Evolutionary conservation across 2,797 vertebrate species (phyloP).

Genomic region (Meriones psammophilus): DNA sequence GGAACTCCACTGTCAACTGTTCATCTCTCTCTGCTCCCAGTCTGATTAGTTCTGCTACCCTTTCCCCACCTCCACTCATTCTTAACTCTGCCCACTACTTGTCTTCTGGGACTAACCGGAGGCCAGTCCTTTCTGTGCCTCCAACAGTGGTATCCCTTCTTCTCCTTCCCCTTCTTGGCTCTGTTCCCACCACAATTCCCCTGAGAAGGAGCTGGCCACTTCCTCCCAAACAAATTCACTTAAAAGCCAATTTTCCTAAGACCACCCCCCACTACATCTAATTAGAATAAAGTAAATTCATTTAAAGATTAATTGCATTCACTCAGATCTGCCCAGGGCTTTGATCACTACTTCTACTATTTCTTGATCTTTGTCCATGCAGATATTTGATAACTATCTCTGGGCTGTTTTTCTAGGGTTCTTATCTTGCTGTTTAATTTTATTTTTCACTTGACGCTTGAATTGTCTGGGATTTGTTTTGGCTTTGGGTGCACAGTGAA

Average conservation of each 20-base stretch:
- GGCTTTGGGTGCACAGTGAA: conserved; percentile 47
- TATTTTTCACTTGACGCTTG: conserved; percentile 11
- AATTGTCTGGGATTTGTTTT: conserved; percentile 55
- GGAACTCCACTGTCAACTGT: not conserved
- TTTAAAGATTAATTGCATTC: conserved; percentile 56
- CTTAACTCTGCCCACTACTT: not conserved
- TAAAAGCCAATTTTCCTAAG: conserved; percentile 54
- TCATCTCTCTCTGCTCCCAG: not conserved
- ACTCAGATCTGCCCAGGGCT: not conserved
- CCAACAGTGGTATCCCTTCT: not conserved
- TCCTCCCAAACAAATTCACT: conserved; percentile 36
- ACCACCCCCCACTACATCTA: not conserved
- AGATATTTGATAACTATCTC: not conserved
- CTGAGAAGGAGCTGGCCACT: not conserved
- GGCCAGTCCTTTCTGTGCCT: not conserved
- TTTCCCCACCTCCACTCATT: not conserved
- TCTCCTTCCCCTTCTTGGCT: not conserved
- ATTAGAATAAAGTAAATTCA: conserved; percentile 49
- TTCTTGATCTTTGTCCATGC: not conserved
- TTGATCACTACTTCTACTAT: not conserved
- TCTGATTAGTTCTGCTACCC: not conserved
- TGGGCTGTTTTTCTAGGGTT: not conserved
- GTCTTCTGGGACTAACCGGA: not conserved
- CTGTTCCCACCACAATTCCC: not conserved
- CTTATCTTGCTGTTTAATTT: conserved; percentile 24